A percentile compares a stretch with the other conserved stretches of the same genome.
Evolutionary conservation across 2,113 vertebrate species (phyloP).

Genomic region (Protomyctophum bolini): DNA sequence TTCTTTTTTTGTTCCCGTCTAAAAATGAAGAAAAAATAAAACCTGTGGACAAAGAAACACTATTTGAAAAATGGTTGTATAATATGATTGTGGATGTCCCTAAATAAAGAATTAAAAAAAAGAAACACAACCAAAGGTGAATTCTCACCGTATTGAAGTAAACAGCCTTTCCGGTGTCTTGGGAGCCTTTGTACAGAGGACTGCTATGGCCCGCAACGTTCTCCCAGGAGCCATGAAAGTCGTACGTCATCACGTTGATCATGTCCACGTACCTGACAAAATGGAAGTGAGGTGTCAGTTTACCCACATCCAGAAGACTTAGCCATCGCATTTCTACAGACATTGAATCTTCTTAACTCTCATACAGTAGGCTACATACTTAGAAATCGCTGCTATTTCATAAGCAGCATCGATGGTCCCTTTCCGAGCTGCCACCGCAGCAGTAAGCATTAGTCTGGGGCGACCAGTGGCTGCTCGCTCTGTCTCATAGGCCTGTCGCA

Average conservation of each 20-base stretch:
- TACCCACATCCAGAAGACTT: background rate
- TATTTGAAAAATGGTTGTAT: no score
- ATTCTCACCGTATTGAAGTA: constrained; percentile 74
- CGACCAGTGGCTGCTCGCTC: constrained; percentile 61
- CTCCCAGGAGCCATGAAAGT: constrained; percentile 81
- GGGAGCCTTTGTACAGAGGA: constrained; percentile 73
- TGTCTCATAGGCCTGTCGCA: constrained; percentile 68
- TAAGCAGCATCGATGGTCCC: constrained; percentile 73
- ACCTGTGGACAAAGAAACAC: no score
- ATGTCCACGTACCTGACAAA: constrained; percentile 80
- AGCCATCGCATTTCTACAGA: background rate
- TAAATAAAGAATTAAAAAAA: no score
- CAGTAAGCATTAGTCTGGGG: constrained; percentile 72
- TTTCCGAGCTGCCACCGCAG: constrained; percentile 76
- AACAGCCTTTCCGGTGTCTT: constrained; percentile 47
- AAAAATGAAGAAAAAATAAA: no score
- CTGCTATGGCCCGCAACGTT: constrained; percentile 79
- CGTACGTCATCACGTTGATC: constrained; percentile 84
- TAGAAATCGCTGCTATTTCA: constrained; percentile 75
- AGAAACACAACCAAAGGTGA: background rate
- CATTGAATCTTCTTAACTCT: background rate
- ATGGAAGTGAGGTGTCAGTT: background rate
- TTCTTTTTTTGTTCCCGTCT: no score
- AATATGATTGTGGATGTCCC: no score
- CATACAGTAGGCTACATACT: constrained; percentile 58